Conservation (phyloP, 1,140 invertebrate genomes). For the Drosophila funebris region DNA sequence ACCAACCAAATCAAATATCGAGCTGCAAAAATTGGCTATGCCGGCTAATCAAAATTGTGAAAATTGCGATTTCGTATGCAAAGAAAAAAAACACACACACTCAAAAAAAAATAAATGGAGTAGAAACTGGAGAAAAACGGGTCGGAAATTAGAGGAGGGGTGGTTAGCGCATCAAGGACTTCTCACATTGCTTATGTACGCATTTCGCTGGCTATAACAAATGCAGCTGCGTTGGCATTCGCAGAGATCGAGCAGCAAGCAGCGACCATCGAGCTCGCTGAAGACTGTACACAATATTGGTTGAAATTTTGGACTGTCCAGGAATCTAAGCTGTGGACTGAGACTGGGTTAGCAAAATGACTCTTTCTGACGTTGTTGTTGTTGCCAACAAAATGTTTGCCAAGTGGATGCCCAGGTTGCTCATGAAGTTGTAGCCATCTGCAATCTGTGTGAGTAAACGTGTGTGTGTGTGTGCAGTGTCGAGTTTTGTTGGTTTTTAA, state of each 20-base stretch:
- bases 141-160: neutral
- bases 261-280: constrained; percentile 6
- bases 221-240: constrained; percentile 30
- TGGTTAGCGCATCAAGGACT: neutral
- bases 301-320: constrained; percentile 17
- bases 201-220: constrained; percentile 51
- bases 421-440: constrained; percentile 14
- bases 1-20: constrained; percentile 53
- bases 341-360: constrained; percentile 39
- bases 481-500: constrained; percentile 83
- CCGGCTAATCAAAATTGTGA: constrained; percentile 74
- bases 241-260: neutral
- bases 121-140: neutral
- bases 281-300: constrained; percentile 23
- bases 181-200: constrained; percentile 16
- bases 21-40: constrained; percentile 35
- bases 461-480: constrained; percentile 48
- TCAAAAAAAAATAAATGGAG: neutral
- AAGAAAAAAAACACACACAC: neutral
- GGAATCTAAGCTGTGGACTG: constrained; percentile 1
- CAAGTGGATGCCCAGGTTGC: constrained; percentile 47
- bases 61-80: constrained; percentile 52
- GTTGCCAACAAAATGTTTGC: constrained; percentile 32
- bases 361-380: constrained; percentile 25
- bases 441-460: neutral